phyloP scores from a whole-genome alignment of 1,140 invertebrate genomes.

The Drosophila sulfurigaster region DNA sequence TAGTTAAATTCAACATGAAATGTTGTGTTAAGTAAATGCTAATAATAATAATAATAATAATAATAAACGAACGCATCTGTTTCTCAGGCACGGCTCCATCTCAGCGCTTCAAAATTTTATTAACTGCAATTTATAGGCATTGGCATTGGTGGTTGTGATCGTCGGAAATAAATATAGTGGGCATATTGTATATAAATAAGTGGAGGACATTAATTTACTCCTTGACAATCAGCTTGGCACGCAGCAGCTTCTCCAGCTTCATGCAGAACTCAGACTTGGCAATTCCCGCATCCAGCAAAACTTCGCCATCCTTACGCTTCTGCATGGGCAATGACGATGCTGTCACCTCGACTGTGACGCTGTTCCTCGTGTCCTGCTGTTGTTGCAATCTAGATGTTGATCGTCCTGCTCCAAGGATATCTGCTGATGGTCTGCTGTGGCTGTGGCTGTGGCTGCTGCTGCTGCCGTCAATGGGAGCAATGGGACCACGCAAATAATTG shows the following conservation, averaged over 20 bases:
- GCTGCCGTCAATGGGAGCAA: background rate
- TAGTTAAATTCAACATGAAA: no score
- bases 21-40: no score
- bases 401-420: no score
- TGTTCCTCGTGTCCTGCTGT: background rate
- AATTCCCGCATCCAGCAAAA: constrained; percentile 55
- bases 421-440: no score
- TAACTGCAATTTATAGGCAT: constrained; percentile 33
- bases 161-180: constrained; percentile 1
- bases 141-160: background rate
- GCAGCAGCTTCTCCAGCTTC: constrained; percentile 52
- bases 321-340: background rate
- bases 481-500: constrained; percentile 40
- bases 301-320: constrained; percentile 24
- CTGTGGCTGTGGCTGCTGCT: background rate
- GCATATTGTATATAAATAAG: no score
- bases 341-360: background rate
- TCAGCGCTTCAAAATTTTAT: constrained; percentile 23
- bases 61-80: no score
- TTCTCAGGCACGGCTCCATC: no score
- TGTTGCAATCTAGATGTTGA: no score
- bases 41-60: no score
- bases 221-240: constrained; percentile 44
- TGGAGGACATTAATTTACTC: background rate
- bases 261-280: constrained; percentile 62